Percentiles rank a stretch among this genome's conserved stretches.
Evolutionary conservation across 2,113 vertebrate genomes (phyloP).

Genomic region (Sigmodon hispidus): DNA sequence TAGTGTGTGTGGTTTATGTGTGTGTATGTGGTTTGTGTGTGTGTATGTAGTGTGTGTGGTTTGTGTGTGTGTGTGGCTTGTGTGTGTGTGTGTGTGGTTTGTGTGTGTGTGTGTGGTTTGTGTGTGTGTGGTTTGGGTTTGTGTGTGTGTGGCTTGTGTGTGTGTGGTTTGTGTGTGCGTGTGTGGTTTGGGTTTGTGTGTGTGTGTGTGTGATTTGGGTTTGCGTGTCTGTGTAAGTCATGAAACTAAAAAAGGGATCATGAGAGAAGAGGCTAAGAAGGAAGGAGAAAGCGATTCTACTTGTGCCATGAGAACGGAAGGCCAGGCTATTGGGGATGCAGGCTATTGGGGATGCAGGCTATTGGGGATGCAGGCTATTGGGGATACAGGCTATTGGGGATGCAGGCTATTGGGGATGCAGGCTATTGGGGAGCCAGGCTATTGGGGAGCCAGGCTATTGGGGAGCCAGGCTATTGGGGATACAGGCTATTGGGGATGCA

Average conservation of each 20-base stretch:
- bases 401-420: no score
- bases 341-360: background rate
- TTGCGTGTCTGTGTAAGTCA: background rate
- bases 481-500: no score
- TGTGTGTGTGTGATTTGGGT: background rate
- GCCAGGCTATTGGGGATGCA: fast-evolving
- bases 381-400: background rate
- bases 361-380: fast-evolving
- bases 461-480: background rate
- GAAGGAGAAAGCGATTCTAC: no score
- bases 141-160: no score
- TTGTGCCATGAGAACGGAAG: background rate
- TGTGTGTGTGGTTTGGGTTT: background rate
- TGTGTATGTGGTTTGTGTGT: background rate
- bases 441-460: fast-evolving
- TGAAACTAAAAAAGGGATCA: background rate
- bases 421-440: background rate
- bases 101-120: background rate
- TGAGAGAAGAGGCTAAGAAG: no score
- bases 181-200: background rate
- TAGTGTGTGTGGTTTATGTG: background rate
- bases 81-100: background rate
- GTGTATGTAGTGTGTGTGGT: background rate
- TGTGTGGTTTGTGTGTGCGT: no score
- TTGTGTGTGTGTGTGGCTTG: background rate